Evolutionary conservation across 2,888 invertebrate species (phyloP).

Genomic region (Tiliacea aurago): DNA sequence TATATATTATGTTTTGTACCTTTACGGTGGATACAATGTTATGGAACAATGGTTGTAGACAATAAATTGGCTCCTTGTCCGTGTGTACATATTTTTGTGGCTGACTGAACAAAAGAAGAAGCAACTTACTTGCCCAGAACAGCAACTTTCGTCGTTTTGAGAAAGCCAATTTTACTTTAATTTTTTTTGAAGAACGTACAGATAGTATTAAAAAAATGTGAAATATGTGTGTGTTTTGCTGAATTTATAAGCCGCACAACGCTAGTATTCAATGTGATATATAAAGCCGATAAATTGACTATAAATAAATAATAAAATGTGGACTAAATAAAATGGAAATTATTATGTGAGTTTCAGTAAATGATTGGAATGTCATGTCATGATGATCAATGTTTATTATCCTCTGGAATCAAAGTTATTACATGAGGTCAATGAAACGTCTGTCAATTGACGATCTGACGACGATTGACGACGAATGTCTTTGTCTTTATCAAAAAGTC

Average conservation of each 20-base stretch:
- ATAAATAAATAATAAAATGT: neutral
- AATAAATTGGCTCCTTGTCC: no score
- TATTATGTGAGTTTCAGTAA: neutral
- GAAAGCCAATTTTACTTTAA: neutral
- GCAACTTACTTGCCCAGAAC: neutral
- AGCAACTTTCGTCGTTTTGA: neutral
- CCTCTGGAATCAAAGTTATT: neutral
- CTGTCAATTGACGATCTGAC: neutral
- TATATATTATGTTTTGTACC: no score
- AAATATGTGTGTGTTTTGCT: constrained; percentile 18
- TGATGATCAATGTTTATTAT: neutral
- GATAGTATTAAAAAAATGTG: constrained; percentile 1
- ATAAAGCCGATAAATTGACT: neutral
- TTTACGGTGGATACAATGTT: no score
- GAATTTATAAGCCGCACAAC: neutral
- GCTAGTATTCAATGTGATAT: neutral
- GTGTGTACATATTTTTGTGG: no score
- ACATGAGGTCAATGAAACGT: neutral
- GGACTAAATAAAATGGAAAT: neutral
- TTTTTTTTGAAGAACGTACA: neutral
- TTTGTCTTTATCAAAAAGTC: neutral
- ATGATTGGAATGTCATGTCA: no score
- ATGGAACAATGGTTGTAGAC: no score
- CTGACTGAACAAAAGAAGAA: no score
- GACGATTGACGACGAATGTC: neutral